Evolutionary conservation across 2,888 invertebrate species (phyloP).

Genomic region (Parelbella ahira): DNA sequence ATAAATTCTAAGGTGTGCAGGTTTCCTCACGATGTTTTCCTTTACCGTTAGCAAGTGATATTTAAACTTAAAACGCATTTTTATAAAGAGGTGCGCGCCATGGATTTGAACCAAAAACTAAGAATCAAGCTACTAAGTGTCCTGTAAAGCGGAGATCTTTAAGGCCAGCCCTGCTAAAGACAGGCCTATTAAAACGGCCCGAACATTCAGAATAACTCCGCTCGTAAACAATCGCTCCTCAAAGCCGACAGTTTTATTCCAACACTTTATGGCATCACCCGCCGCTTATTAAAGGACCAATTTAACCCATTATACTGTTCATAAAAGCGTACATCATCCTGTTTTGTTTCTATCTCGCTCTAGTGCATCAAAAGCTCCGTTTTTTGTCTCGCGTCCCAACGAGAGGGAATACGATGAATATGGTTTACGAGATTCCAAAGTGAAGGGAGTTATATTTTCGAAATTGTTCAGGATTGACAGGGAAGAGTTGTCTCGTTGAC

Average conservation of each 20-base stretch:
- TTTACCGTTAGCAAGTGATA: no score
- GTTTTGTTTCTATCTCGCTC: slow-evolving; percentile 57
- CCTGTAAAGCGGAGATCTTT: no score
- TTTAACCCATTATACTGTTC: slow-evolving; percentile 76
- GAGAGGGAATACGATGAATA: slow-evolving; percentile 51
- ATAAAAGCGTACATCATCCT: slow-evolving; percentile 76
- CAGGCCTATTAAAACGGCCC: slow-evolving; percentile 32
- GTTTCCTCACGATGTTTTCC: no score
- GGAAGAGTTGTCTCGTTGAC: slow-evolving; percentile 26
- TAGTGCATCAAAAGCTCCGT: slow-evolving; percentile 28
- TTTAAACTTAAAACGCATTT: no score
- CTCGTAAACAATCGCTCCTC: slow-evolving; percentile 47
- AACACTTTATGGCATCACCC: slow-evolving; percentile 62
- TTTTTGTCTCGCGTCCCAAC: slow-evolving; percentile 40
- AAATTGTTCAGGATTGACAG: slow-evolving; percentile 53
- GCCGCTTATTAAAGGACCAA: slow-evolving; percentile 72
- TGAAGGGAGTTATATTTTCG: slow-evolving; percentile 63
- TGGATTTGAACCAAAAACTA: no score
- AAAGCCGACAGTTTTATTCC: slow-evolving; percentile 60
- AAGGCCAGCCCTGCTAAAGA: slow-evolving; percentile 20
- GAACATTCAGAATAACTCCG: slow-evolving; percentile 39
- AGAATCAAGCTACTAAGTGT: no score
- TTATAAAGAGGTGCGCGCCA: no score
- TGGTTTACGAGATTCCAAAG: slow-evolving; percentile 70
- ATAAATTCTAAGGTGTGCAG: no score